These are phyloP conservation scores for Corydoras sp. DNA, from an alignment of 2,113 vertebrate genomes.

Conservation along the genomic window DNA sequence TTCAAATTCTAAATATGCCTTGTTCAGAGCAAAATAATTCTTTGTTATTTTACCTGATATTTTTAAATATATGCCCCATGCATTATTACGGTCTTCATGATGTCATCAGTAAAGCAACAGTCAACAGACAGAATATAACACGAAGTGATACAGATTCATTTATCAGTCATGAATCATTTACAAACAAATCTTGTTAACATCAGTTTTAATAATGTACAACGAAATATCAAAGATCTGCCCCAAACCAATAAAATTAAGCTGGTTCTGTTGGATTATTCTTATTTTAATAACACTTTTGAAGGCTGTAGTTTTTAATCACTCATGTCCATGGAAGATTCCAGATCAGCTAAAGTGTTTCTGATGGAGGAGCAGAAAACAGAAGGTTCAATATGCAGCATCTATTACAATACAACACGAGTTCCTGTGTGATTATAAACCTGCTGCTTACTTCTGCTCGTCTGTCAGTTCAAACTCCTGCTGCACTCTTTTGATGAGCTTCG, in stretches of 20 bases:
- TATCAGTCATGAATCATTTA: too few species aligned
- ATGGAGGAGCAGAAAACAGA: constrained; percentile 9
- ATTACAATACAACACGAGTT: neutral
- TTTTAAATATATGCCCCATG: too few species aligned
- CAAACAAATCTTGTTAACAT: neutral
- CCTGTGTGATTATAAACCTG: neutral
- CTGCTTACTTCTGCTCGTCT: constrained; percentile 73
- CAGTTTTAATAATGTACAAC: neutral
- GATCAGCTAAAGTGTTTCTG: constrained; percentile 52
- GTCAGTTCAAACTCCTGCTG: constrained; percentile 65
- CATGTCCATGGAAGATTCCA: constrained; percentile 43
- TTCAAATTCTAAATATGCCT: too few species aligned
- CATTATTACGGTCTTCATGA: too few species aligned
- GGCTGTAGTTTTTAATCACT: constrained; percentile 39
- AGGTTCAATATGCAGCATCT: neutral
- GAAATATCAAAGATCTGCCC: neutral
- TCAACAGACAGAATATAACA: too few species aligned
- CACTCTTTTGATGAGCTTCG: constrained; percentile 55
- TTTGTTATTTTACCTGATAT: too few species aligned
- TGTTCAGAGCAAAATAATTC: too few species aligned
- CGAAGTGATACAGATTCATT: too few species aligned
- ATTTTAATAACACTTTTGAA: constrained; percentile 1
- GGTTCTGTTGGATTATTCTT: constrained; percentile 3
- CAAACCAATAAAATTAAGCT: neutral
- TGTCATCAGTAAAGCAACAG: too few species aligned